These are phyloP conservation scores for Syngnathoides biaculeatus DNA, from an alignment of 2,113 vertebrate species.

Conservation along the genomic window DNA sequence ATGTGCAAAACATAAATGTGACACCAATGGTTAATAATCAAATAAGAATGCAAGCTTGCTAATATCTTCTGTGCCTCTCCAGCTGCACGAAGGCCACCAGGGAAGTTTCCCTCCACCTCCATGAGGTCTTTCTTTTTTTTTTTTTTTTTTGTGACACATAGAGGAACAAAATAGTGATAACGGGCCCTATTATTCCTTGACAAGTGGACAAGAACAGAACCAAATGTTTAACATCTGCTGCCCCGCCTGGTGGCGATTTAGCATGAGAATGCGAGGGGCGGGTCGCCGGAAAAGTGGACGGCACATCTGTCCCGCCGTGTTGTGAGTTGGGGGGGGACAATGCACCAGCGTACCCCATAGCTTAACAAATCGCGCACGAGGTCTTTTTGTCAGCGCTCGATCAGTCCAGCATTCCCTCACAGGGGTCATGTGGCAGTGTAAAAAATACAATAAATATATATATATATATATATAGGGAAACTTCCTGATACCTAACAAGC, in stretches of 20 bases:
- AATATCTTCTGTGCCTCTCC: not conserved
- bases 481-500: too few relatives aligned
- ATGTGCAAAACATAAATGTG: not conserved
- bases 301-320: slow-evolving; percentile 84
- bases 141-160: slow-evolving; percentile 57
- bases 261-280: slow-evolving; percentile 85
- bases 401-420: slow-evolving; percentile 45
- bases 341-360: slow-evolving; percentile 42
- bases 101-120: slow-evolving; percentile 68
- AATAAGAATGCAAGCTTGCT: not conserved
- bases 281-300: slow-evolving; percentile 72
- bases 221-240: slow-evolving; percentile 97
- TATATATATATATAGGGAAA: too few relatives aligned
- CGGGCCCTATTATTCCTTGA: slow-evolving; percentile 85
- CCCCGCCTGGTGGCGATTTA: slow-evolving; percentile 73
- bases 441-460: not conserved
- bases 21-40: not conserved
- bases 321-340: slow-evolving; percentile 59
- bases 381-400: slow-evolving; percentile 40
- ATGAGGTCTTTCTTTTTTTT: slow-evolving; percentile 62
- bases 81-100: slow-evolving; percentile 72
- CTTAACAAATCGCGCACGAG: slow-evolving; percentile 76
- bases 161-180: slow-evolving; percentile 65
- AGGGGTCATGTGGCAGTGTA: slow-evolving; percentile 50
- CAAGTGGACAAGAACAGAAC: slow-evolving; percentile 88